Evolutionary conservation across 30 jellyfish, hydroid and myxozoan species (phyloP).

Genomic region (Clytia hemisphaerica): DNA sequence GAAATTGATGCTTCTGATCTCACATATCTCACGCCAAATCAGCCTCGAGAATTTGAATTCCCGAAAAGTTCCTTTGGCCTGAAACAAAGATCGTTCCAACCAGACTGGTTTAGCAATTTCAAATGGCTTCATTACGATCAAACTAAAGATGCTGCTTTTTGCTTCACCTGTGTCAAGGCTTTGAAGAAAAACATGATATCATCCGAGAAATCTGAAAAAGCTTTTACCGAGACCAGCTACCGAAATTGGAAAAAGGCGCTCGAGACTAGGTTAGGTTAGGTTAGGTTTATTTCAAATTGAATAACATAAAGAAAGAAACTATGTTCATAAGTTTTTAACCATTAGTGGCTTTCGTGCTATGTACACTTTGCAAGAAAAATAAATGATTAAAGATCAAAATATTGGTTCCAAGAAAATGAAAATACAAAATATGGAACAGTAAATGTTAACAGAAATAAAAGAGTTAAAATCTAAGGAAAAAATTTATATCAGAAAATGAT

Average conservation of each 20-base stretch:
- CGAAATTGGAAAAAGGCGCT: slow-evolving; percentile 53
- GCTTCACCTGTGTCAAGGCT: slow-evolving; percentile 55
- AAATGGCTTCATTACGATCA: slow-evolving; percentile 37
- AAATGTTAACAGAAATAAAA: no score
- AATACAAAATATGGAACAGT: no score
- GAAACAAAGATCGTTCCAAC: slow-evolving; percentile 23
- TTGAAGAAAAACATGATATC: slow-evolving; percentile 53
- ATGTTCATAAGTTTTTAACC: no score
- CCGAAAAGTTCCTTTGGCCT: slow-evolving; percentile 34
- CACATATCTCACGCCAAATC: slow-evolving; percentile 23
- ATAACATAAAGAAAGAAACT: neutral
- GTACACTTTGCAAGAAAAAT: no score
- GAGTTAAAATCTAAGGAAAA: no score
- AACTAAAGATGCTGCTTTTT: slow-evolving; percentile 37
- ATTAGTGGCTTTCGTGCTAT: no score
- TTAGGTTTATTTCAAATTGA: neutral
- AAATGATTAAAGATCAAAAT: no score
- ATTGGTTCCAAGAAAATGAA: no score
- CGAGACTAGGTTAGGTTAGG: neutral
- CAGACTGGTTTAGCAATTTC: slow-evolving; percentile 40
- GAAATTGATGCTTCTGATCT: no score
- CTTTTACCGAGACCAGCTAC: slow-evolving; percentile 50
- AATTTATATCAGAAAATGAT: no score
- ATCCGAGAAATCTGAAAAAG: slow-evolving; percentile 30
- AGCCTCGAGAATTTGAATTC: slow-evolving; percentile 24